Conservation (phyloP, 1,140 invertebrate species). For the Drosophila suzukii region DNA sequence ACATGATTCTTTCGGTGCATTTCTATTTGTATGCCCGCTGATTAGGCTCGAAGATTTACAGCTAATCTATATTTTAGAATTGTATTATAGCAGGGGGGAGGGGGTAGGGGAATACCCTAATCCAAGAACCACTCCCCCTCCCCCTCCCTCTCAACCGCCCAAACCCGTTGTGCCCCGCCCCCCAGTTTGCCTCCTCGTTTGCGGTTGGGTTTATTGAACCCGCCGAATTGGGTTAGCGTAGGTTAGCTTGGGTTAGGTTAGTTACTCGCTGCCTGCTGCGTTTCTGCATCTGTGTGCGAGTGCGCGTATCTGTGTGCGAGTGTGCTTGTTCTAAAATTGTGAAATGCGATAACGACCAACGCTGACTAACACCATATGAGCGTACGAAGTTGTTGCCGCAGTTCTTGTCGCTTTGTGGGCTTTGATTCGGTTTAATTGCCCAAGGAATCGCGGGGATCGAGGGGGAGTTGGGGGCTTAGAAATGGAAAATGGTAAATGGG, state of each 20-base stretch:
- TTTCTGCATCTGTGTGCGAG: constrained; percentile 7
- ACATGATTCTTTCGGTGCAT: constrained; percentile 1
- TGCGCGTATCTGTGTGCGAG: constrained; percentile 13
- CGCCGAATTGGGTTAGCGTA: constrained; percentile 70
- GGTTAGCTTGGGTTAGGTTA: constrained; percentile 65
- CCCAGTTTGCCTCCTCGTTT: not conserved
- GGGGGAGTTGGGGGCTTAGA: no score
- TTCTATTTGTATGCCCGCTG: constrained; percentile 36
- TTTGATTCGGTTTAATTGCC: constrained; percentile 70
- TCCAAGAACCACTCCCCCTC: not conserved
- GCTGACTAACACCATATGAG: constrained; percentile 15
- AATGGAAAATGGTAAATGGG: not conserved
- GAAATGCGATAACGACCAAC: constrained; percentile 60
- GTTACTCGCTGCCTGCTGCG: constrained; percentile 48
- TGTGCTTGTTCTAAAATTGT: constrained; percentile 62
- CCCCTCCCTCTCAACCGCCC: not conserved
- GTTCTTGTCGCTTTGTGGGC: constrained; percentile 20
- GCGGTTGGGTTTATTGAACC: constrained; percentile 66
- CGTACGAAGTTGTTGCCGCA: constrained; percentile 2
- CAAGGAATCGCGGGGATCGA: constrained; percentile 2
- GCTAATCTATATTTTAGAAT: constrained; percentile 75
- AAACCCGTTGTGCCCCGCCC: not conserved
- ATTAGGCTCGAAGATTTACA: constrained; percentile 71
- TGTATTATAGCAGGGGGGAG: not conserved
- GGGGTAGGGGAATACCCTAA: not conserved